A percentile compares a stretch with the other conserved stretches of the same genome.
These are phyloP conservation scores for Chouioia cunea DNA, from an alignment of 2,888 invertebrate species.

Conservation along the genomic window DNA sequence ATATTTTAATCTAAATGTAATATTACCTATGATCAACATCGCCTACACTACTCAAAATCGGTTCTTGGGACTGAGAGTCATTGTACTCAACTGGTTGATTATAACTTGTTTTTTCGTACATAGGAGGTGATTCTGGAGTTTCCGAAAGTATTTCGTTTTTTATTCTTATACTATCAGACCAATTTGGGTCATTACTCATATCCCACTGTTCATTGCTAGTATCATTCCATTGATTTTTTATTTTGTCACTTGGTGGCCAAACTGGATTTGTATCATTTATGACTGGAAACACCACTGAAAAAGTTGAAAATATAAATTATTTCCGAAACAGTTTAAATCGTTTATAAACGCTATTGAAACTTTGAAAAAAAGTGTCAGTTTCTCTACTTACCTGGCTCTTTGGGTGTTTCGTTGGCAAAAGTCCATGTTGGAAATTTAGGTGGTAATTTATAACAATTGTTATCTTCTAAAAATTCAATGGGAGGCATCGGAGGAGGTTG, in stretches of 20 bases:
- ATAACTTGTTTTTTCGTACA: conserved; percentile 75
- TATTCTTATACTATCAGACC: conserved; percentile 57
- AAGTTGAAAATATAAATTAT: conserved; percentile 31
- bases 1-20: conserved; percentile 15
- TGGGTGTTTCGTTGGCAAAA: conserved; percentile 60
- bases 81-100: conserved; percentile 75
- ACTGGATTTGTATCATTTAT: conserved; percentile 61
- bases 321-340: background rate
- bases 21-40: conserved; percentile 66
- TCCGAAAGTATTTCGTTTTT: conserved; percentile 65
- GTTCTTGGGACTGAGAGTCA: conserved; percentile 69
- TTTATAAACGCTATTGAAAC: conserved; percentile 8
- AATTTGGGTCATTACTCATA: conserved; percentile 54
- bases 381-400: conserved; percentile 62
- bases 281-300: conserved; percentile 51
- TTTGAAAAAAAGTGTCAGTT: conserved; percentile 47
- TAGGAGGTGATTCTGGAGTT: conserved; percentile 78
- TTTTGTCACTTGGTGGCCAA: conserved; percentile 59
- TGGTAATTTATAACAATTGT: conserved; percentile 67
- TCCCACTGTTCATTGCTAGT: conserved; percentile 64
- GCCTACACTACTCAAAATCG: conserved; percentile 62
- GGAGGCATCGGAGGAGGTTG: conserved; percentile 67
- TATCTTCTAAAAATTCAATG: conserved; percentile 66
- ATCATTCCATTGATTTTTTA: conserved; percentile 61
- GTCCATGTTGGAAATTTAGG: conserved; percentile 70